A percentile compares a stretch with the other conserved stretches of the same genome.
These are phyloP conservation scores for Atta texana DNA, from an alignment of 1,140 invertebrate genomes.

Conservation along the genomic window DNA sequence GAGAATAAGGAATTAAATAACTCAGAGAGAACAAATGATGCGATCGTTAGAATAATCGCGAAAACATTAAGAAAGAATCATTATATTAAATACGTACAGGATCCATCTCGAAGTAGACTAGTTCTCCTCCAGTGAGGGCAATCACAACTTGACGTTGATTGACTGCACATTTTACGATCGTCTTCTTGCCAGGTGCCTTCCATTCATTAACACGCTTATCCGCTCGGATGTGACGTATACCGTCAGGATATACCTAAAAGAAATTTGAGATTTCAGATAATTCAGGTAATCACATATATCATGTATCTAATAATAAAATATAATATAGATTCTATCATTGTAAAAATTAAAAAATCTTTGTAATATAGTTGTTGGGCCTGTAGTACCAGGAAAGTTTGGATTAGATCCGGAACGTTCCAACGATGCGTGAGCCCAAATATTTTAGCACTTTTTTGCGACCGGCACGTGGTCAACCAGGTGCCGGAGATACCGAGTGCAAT, in stretches of 20 bases:
- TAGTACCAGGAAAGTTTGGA: slow-evolving; percentile 77
- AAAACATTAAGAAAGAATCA: slow-evolving; percentile 19
- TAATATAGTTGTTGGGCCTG: slow-evolving; percentile 66
- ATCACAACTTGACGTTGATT: slow-evolving; percentile 99
- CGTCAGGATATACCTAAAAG: slow-evolving; percentile 96
- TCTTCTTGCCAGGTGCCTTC: slow-evolving; percentile 99
- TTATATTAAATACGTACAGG: slow-evolving; percentile 90
- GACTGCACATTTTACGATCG: slow-evolving; percentile 98
- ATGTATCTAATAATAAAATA: neutral
- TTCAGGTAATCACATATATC: neutral
- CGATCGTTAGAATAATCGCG: slow-evolving; percentile 24
- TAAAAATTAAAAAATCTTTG: neutral
- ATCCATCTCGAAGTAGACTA: slow-evolving; percentile 99
- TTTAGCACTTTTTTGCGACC: slow-evolving; percentile 83
- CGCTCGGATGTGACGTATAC: slow-evolving; percentile 98
- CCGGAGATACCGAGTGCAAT: slow-evolving; percentile 83
- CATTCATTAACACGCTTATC: slow-evolving; percentile 99
- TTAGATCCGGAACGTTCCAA: slow-evolving; percentile 78
- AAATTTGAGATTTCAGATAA: slow-evolving; percentile 30
- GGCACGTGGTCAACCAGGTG: slow-evolving; percentile 80
- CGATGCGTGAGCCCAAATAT: slow-evolving; percentile 79
- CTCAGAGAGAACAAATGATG: slow-evolving; percentile 80
- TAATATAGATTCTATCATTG: neutral
- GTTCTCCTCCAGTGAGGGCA: slow-evolving; percentile 97
- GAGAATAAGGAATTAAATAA: slow-evolving; percentile 61